Conservation (phyloP, 2,888 invertebrate species). For the Folsomia manolachei region DNA sequence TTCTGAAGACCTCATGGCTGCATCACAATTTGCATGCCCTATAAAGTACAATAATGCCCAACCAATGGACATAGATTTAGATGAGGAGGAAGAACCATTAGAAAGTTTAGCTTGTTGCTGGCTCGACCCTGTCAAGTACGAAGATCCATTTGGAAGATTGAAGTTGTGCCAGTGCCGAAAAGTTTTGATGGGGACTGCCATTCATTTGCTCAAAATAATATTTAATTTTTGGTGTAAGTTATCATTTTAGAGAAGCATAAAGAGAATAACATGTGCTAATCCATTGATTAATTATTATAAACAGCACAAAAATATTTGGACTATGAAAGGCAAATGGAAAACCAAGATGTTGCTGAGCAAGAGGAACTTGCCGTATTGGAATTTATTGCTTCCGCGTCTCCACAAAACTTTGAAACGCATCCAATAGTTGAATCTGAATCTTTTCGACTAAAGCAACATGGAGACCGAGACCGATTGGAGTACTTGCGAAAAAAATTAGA, state of each 20-base stretch:
- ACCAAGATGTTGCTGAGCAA: background rate
- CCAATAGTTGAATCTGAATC: background rate
- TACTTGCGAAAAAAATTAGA: background rate
- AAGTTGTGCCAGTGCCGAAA: constrained; percentile 30
- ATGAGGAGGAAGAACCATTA: constrained; percentile 1
- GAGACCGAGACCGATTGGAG: background rate
- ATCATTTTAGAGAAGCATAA: background rate
- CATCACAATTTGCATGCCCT: constrained; percentile 23
- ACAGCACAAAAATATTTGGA: background rate
- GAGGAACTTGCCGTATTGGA: background rate
- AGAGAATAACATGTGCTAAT: too few relatives aligned
- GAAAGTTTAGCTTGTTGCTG: constrained; percentile 15
- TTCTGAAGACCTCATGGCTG: background rate
- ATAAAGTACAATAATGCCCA: constrained; percentile 21
- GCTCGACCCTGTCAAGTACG: constrained; percentile 31
- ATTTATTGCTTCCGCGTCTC: background rate
- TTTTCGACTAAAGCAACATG: background rate
- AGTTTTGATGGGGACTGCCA: constrained; percentile 20
- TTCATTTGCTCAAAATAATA: constrained; percentile 17
- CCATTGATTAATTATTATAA: too few relatives aligned
- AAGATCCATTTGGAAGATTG: background rate
- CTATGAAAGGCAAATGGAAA: background rate
- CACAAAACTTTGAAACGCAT: background rate
- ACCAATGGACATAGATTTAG: background rate
- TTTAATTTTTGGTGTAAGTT: constrained; percentile 25